Evolutionary conservation across 2,113 vertebrate genomes (phyloP).

Genomic region (Rhodinocichla rosea): DNA sequence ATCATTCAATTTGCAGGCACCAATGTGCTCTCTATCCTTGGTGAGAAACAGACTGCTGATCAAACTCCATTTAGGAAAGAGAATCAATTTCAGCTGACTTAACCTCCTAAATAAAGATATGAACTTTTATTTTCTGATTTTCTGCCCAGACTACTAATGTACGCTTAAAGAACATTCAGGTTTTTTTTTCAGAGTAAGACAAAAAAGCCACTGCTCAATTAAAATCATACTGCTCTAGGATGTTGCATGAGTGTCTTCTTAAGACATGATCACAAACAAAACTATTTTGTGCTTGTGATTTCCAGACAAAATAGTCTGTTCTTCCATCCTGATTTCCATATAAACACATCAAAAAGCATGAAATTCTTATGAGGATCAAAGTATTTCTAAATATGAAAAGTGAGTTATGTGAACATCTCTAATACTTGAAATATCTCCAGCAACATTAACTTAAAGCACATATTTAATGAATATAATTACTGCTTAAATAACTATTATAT

Average conservation of each 20-base stretch:
- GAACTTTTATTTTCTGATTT: background rate
- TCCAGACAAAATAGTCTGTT: background rate
- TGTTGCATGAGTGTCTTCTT: background rate
- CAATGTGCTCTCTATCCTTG: background rate
- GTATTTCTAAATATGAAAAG: background rate
- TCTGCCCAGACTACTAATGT: background rate
- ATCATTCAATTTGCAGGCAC: background rate
- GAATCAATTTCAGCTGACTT: background rate
- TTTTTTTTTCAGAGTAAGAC: background rate
- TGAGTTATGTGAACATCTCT: background rate
- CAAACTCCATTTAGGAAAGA: background rate
- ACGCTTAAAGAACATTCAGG: background rate
- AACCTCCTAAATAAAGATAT: background rate
- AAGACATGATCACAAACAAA: background rate
- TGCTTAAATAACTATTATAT: slow-evolving; percentile 11
- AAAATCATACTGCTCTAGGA: background rate
- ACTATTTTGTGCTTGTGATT: background rate
- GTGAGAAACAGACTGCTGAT: background rate
- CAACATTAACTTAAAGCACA: slow-evolving; percentile 6
- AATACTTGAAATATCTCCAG: background rate
- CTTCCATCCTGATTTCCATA: background rate
- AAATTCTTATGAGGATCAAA: background rate
- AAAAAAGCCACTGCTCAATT: background rate
- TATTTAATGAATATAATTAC: slow-evolving; percentile 24
- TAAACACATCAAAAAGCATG: background rate